Conservation (phyloP, 2,113 vertebrate genomes). For the Strigops habroptila region DNA sequence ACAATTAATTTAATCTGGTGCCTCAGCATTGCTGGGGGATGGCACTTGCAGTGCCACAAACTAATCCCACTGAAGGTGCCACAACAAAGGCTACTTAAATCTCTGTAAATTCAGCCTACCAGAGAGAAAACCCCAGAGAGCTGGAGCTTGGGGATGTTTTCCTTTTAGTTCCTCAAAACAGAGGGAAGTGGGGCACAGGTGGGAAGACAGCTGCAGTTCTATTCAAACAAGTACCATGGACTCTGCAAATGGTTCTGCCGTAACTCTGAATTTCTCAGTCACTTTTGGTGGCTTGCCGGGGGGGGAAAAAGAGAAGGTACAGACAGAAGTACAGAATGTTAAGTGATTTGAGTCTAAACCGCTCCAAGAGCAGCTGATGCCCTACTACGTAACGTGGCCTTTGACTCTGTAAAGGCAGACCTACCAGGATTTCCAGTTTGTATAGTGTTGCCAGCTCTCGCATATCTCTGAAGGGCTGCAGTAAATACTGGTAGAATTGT, state of each 20-base stretch:
- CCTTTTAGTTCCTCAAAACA: neutral
- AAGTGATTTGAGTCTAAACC: neutral
- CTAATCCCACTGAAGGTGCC: neutral
- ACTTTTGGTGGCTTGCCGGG: rapidly evolving
- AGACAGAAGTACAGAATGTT: neutral
- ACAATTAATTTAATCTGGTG: neutral
- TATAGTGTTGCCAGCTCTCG: slow-evolving; percentile 88
- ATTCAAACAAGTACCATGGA: neutral
- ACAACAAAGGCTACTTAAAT: neutral
- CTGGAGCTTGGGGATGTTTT: neutral
- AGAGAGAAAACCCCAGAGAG: neutral
- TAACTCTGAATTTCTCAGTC: neutral
- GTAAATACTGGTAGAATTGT: slow-evolving; percentile 89
- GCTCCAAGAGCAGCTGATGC: neutral
- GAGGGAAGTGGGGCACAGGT: neutral
- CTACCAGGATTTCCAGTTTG: slow-evolving; percentile 91
- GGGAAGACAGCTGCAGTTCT: neutral
- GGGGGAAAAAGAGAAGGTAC: neutral
- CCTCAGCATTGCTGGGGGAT: neutral
- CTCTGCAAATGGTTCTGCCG: neutral
- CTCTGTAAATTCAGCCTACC: neutral
- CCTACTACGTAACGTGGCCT: neutral
- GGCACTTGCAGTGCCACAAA: neutral
- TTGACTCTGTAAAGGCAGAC: slow-evolving; percentile 18
- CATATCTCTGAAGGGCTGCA: slow-evolving; percentile 94